Evolutionary conservation across 2,113 vertebrate species (phyloP).

Genomic region (Onychostoma macrolepis): DNA sequence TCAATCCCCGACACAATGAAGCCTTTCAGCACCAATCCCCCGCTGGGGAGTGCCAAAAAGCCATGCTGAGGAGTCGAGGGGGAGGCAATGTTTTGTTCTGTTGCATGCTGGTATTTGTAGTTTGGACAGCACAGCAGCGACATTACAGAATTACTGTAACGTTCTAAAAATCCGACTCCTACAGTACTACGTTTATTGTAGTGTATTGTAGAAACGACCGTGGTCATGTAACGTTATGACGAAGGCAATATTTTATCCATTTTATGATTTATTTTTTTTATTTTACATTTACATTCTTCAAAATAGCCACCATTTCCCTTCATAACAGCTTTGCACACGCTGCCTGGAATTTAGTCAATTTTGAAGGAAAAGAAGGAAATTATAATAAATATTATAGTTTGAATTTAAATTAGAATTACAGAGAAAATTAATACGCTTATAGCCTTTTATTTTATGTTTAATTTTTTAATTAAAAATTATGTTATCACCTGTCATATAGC

Average conservation of each 20-base stretch:
- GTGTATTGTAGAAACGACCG: not conserved
- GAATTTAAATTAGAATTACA: not conserved
- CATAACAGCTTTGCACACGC: not conserved
- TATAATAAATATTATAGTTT: not conserved
- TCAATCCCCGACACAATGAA: conserved; percentile 62
- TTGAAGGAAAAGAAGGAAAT: not conserved
- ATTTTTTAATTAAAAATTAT: too few relatives aligned
- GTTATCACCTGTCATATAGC: too few relatives aligned
- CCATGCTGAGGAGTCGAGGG: conserved; percentile 43
- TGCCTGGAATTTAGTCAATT: not conserved
- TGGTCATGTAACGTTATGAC: not conserved
- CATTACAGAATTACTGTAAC: not conserved
- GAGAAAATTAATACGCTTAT: too few relatives aligned
- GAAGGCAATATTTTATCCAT: not conserved
- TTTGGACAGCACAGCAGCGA: not conserved
- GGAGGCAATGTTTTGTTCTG: conserved; percentile 59
- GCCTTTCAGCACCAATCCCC: conserved; percentile 58
- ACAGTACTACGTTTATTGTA: not conserved
- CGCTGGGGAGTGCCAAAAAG: conserved; percentile 61
- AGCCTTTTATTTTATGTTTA: not conserved
- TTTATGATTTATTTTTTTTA: not conserved
- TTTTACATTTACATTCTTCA: not conserved
- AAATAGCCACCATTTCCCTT: not conserved
- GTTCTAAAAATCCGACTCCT: not conserved
- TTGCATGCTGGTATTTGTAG: conserved; percentile 58